Conservation (phyloP, 2,113 vertebrate species). For the Elephas maximus region DNA sequence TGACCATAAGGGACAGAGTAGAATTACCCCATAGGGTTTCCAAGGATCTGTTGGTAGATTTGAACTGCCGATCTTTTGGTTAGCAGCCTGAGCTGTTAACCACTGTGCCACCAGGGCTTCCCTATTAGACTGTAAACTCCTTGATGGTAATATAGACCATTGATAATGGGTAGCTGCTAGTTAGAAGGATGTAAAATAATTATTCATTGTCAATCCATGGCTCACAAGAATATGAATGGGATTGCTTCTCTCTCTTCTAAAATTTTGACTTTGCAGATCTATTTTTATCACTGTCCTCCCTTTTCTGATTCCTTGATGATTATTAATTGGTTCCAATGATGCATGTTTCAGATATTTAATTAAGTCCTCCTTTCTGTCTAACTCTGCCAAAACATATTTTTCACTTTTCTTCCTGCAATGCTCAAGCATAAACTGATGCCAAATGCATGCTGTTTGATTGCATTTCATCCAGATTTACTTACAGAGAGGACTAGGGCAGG, state of each 20-base stretch:
- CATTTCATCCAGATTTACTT: conserved; percentile 86
- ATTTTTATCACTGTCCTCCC: conserved; percentile 40
- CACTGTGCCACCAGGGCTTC: background rate
- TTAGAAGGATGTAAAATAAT: background rate
- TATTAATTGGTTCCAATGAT: conserved; percentile 76
- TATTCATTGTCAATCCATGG: background rate
- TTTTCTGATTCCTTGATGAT: conserved; percentile 72
- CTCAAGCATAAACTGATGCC: conserved; percentile 85
- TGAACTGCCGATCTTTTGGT: no score
- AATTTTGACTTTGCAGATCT: conserved; percentile 20
- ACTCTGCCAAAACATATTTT: conserved; percentile 77
- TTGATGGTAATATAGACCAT: background rate
- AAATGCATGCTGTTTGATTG: conserved; percentile 82
- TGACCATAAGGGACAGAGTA: no score
- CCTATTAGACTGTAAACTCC: background rate
- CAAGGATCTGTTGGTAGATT: no score
- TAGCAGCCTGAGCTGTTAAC: no score
- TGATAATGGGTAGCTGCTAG: background rate
- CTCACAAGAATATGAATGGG: background rate
- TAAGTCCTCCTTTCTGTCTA: conserved; percentile 84
- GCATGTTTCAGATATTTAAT: conserved; percentile 86
- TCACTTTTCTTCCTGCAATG: conserved; percentile 83
- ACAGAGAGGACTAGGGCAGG: conserved; percentile 84
- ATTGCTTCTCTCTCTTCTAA: conserved; percentile 18
- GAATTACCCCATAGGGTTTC: no score